Percentiles rank a stretch among this genome's conserved stretches.
Conservation (phyloP, 2,797 vertebrate species). For the Sebastes nivosus region DNA sequence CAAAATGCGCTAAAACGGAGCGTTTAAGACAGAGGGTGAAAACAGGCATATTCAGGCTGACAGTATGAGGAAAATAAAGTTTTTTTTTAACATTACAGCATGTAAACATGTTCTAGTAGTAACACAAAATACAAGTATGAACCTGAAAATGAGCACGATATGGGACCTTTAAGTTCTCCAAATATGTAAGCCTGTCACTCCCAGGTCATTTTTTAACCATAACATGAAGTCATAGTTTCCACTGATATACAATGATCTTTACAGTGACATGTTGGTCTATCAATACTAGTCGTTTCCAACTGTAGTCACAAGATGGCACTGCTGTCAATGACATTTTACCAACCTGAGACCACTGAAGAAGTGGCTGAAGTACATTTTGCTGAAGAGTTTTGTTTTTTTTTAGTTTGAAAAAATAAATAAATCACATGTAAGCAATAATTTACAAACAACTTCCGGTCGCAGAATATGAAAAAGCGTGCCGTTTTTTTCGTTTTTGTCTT, state of each 20-base stretch:
- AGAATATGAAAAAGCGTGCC: too few species aligned
- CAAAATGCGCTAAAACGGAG: too few species aligned
- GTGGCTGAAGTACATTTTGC: neutral
- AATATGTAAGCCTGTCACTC: neutral
- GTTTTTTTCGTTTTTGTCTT: too few species aligned
- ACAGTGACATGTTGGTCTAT: neutral
- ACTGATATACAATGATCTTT: neutral
- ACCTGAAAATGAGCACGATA: too few species aligned
- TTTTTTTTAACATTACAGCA: too few species aligned
- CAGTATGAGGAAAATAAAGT: too few species aligned
- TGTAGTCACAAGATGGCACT: slow-evolving; percentile 21
- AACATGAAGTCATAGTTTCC: neutral
- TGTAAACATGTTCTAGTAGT: too few species aligned
- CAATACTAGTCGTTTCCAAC: neutral
- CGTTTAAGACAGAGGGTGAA: too few species aligned
- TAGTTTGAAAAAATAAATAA: neutral
- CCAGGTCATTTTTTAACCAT: neutral
- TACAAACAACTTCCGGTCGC: too few species aligned
- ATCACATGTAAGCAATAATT: neutral
- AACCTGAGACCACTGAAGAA: neutral
- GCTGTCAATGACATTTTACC: neutral
- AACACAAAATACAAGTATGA: too few species aligned
- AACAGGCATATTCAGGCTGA: too few species aligned
- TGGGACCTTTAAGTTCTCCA: too few species aligned
- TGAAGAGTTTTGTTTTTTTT: neutral